Evolutionary conservation across 2,888 invertebrate genomes (phyloP).

Genomic region (Drosophila mimetica): DNA sequence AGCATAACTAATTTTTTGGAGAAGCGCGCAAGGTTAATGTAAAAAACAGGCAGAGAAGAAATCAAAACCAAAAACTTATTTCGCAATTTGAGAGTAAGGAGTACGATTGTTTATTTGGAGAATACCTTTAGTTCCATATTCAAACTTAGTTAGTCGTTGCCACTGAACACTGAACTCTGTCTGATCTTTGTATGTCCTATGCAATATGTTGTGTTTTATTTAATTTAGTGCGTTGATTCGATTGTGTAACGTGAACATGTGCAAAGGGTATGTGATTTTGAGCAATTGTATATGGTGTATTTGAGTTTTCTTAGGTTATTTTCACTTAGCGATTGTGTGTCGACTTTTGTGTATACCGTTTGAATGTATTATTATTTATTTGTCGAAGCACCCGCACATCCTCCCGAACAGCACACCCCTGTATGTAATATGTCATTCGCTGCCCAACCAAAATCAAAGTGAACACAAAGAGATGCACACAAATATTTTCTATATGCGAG

Average conservation of each 20-base stretch:
- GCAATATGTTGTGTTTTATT: constrained; percentile 64
- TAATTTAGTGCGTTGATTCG: constrained; percentile 40
- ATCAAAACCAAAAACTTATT: constrained; percentile 61
- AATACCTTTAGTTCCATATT: constrained; percentile 32
- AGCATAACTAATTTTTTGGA: constrained; percentile 34
- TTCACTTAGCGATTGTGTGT: constrained; percentile 22
- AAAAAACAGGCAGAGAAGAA: constrained; percentile 29
- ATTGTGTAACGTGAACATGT: constrained; percentile 55
- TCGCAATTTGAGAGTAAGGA: constrained; percentile 45
- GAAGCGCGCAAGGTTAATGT: constrained; percentile 63
- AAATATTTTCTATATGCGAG: constrained; percentile 68
- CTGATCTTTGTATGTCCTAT: constrained; percentile 59
- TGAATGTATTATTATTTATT: constrained; percentile 47
- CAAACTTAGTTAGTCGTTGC: constrained; percentile 53
- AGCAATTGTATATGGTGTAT: constrained; percentile 58
- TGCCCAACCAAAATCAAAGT: constrained; percentile 67
- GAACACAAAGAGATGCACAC: constrained; percentile 78
- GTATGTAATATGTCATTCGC: constrained; percentile 58
- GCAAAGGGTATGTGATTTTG: constrained; percentile 51
- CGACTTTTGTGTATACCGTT: constrained; percentile 39
- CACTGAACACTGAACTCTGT: constrained; percentile 54
- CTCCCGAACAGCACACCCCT: constrained; percentile 35
- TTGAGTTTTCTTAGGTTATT: constrained; percentile 46
- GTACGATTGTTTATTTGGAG: constrained; percentile 48
- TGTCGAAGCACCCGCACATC: constrained; percentile 25